Evolutionary conservation across 1,140 invertebrate species (phyloP).

Genomic region (Trichonephila clavata): DNA sequence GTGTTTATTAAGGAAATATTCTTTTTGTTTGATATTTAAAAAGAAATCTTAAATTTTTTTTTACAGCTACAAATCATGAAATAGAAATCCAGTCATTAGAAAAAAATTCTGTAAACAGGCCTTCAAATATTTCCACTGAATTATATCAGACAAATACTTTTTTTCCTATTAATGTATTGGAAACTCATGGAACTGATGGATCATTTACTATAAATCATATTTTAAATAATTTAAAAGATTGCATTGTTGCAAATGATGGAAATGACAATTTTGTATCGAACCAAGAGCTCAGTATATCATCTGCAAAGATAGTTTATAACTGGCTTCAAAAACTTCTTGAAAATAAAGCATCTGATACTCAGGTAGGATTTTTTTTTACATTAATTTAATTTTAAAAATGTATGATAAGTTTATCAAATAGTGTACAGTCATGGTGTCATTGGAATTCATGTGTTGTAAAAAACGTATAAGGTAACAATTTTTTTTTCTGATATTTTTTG

Average conservation of each 20-base stretch:
- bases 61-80: slow-evolving; percentile 38
- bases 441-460: no score
- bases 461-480: no score
- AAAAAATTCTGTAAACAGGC: not conserved
- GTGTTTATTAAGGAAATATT: no score
- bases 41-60: not conserved
- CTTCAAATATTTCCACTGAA: slow-evolving; percentile 23
- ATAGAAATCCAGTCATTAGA: not conserved
- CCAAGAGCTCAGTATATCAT: slow-evolving; percentile 24
- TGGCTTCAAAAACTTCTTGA: slow-evolving; percentile 56
- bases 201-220: slow-evolving; percentile 9
- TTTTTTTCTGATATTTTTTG: no score
- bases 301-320: slow-evolving; percentile 48
- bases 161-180: slow-evolving; percentile 10
- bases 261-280: slow-evolving; percentile 62
- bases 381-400: not conserved
- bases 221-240: slow-evolving; percentile 58
- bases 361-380: slow-evolving; percentile 32
- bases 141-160: not conserved
- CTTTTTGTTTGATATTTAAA: no score
- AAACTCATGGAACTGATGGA: not conserved
- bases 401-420: no score
- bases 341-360: not conserved
- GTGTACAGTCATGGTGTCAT: no score
- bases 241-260: slow-evolving; percentile 41